Evolutionary conservation across 2,797 vertebrate genomes (phyloP).

Genomic region (Menidia menidia): DNA sequence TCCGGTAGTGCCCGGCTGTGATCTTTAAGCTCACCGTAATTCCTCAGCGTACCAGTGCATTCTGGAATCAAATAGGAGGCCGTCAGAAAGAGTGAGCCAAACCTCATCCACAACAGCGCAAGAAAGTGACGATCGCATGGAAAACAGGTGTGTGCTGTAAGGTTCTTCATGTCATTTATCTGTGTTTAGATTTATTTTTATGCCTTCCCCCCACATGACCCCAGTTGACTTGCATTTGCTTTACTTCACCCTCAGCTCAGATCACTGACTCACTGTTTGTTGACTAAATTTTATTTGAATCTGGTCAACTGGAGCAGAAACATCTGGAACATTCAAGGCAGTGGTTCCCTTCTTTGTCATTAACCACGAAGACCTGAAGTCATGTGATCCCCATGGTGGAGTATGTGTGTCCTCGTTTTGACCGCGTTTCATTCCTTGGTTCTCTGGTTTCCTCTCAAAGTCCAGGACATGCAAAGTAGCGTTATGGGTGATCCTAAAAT

Average conservation of each 20-base stretch:
- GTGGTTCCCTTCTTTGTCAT: neutral
- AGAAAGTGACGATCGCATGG: neutral
- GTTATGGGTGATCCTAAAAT: neutral
- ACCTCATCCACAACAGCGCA: neutral
- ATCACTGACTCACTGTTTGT: neutral
- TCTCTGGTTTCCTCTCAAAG: neutral
- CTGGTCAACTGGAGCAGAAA: neutral
- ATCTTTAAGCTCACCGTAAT: neutral
- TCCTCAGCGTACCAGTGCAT: neutral
- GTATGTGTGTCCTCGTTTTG: neutral
- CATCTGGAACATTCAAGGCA: slow-evolving; percentile 1
- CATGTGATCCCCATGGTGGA: neutral
- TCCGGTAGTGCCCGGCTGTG: too few relatives aligned
- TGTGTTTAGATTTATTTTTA: too few relatives aligned
- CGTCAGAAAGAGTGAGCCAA: neutral
- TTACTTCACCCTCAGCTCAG: neutral
- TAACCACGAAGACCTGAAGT: neutral
- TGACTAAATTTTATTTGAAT: slow-evolving; percentile 3
- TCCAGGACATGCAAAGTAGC: neutral
- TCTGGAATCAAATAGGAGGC: neutral
- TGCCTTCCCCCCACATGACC: too few relatives aligned
- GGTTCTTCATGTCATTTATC: too few relatives aligned
- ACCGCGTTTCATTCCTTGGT: neutral
- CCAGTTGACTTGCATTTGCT: neutral
- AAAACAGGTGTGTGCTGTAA: too few relatives aligned